Evolutionary conservation across 2,113 vertebrate species (phyloP).

Genomic region (Corythornis cristatus): DNA sequence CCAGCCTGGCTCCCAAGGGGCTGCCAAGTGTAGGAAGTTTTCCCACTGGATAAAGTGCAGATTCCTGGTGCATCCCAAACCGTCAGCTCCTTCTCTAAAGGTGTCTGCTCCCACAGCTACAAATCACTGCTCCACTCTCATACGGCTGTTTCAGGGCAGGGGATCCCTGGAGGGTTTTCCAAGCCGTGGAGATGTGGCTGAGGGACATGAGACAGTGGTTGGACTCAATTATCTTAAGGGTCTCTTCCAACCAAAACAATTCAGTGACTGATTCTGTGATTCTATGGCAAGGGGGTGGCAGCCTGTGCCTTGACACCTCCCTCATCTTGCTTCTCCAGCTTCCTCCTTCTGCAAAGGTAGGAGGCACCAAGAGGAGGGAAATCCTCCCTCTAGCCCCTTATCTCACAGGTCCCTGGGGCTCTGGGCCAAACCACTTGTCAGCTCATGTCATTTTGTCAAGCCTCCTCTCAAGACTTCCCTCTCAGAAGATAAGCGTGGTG

Average conservation of each 20-base stretch:
- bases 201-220: too few species aligned
- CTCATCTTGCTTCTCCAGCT: rapidly evolving
- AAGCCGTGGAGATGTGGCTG: too few species aligned
- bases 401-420: too few species aligned
- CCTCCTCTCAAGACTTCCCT: background rate
- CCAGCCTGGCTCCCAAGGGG: background rate
- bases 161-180: too few species aligned
- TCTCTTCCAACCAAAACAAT: too few species aligned
- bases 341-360: background rate
- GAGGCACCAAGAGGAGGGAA: background rate
- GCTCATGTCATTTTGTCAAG: rapidly evolving
- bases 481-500: background rate
- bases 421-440: background rate
- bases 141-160: too few species aligned
- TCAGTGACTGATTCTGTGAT: too few species aligned
- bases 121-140: rapidly evolving
- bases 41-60: background rate
- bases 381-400: background rate
- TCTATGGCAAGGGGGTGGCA: background rate
- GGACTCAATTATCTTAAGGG: too few species aligned
- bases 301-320: background rate
- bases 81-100: background rate
- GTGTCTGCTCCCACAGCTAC: too few species aligned
- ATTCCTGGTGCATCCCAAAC: background rate
- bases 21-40: background rate